phyloP scores from a whole-genome alignment of 2,113 vertebrate species.

The Mesoclemmys tuberculata region DNA sequence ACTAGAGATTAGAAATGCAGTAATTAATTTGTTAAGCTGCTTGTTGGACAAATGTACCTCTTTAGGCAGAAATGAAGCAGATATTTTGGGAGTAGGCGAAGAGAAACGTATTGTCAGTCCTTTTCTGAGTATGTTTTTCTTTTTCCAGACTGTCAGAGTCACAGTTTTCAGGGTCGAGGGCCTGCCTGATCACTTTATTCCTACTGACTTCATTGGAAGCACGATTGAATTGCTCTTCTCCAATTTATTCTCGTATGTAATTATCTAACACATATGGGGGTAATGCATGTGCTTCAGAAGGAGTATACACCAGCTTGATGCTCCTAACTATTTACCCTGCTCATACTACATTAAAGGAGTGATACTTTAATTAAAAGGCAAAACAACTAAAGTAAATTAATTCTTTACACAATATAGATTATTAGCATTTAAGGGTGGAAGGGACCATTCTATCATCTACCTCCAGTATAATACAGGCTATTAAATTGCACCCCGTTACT shows the following conservation, averaged over 20 bases:
- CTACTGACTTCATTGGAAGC: background rate
- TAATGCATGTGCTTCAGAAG: background rate
- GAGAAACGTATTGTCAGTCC: constrained; percentile 22
- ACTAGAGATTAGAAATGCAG: constrained; percentile 1
- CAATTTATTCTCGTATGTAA: background rate
- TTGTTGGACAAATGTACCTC: background rate
- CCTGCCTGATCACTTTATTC: constrained; percentile 7
- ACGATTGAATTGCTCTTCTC: background rate
- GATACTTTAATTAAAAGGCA: background rate
- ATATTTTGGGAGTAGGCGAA: background rate
- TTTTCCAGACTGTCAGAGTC: background rate
- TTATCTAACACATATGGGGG: background rate
- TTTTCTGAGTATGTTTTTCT: background rate
- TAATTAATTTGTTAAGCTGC: constrained; percentile 23
- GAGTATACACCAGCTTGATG: background rate
- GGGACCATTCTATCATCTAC: background rate
- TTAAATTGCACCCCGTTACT: background rate
- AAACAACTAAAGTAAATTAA: background rate
- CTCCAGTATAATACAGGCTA: background rate
- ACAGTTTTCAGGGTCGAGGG: background rate
- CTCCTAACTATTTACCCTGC: background rate
- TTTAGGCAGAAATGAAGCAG: constrained; percentile 9
- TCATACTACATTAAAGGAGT: background rate
- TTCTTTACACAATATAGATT: background rate
- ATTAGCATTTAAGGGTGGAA: background rate